Evolutionary conservation across 2,888 invertebrate genomes (phyloP), one percentile per base, ranked within the genome.

Genomic region (Camptogramma bilineatum): DNA sequence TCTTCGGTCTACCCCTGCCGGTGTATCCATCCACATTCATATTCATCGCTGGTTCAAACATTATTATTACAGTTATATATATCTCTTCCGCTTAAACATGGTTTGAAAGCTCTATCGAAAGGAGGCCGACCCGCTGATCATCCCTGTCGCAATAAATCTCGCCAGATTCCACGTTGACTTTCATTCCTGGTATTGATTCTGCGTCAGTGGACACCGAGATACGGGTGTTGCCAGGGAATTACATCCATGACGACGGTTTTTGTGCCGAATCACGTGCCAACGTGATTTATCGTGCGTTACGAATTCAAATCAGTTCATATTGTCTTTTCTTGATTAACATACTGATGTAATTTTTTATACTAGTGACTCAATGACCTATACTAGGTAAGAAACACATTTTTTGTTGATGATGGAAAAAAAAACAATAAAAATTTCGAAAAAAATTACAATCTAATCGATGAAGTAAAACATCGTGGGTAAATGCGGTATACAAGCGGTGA

Each of bases 181-280:
- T 68, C 63, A 71, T 71, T 66, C 17, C 4, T 16, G 59, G 57
- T 67, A 68, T 65, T 65, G 66, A 71, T 68, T 66, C 48, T 9
- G 51, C 64, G 50, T 42, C 60, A 54, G 55, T 59, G 67, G 65
- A 24, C 44, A 56, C 52, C 17, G 44, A 53, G 56, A 58, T 55
- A 53, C 52, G 59, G 54, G 34, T 60, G 48, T 51, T 34, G 44
- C 52, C 31, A 10, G 31, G 46, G 44, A 46, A 59, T 59, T 46
- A 42, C 34, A 46, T 59, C 59, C 46, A 55, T 47, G 39, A 50
- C n/a, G 50, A 18, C 50, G 57, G 31, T 31, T 18, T 59, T 59
- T 57, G 24, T 39, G 34, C 17, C 39, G 24, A 59, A 28, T 59
- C 18, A 21, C 21, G 7, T 53, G n/a, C 52, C 4, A 9, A 10